Percentiles rank a stretch among this genome's conserved stretches.
Evolutionary conservation across 1,140 invertebrate species (phyloP).

Genomic region (Eubasilissa regina): DNA sequence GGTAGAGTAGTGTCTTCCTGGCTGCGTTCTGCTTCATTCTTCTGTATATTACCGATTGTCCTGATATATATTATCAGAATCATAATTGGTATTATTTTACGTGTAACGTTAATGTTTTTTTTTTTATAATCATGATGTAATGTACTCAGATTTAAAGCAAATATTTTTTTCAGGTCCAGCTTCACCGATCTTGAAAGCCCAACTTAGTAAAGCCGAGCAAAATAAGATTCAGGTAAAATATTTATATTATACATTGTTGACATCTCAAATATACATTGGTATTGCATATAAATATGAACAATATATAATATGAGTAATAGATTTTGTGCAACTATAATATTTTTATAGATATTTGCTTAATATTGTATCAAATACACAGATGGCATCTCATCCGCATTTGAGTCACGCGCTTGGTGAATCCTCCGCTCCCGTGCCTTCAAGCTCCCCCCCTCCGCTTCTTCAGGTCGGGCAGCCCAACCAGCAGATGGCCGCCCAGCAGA

Average conservation of each 20-base stretch:
- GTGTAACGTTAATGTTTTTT: too few relatives aligned
- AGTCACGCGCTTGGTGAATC: conserved; percentile 37
- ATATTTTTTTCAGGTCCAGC: conserved; percentile 64
- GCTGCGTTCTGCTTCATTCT: too few relatives aligned
- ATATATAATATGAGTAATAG: too few relatives aligned
- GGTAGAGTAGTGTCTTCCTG: too few relatives aligned
- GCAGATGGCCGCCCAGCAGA: not conserved
- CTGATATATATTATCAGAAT: too few relatives aligned
- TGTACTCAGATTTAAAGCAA: too few relatives aligned
- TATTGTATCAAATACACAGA: not conserved
- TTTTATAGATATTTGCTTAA: too few relatives aligned
- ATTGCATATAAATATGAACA: not conserved
- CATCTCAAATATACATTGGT: not conserved
- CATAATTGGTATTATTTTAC: too few relatives aligned
- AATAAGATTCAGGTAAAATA: conserved; percentile 61
- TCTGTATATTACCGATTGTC: too few relatives aligned
- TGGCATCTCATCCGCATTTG: conserved; percentile 49
- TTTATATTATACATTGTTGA: conserved; percentile 60
- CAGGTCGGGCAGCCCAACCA: conserved; percentile 58
- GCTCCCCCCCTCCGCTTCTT: conserved; percentile 59
- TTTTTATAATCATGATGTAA: too few relatives aligned
- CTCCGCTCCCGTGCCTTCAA: not conserved
- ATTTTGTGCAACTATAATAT: too few relatives aligned
- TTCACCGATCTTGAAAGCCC: conserved; percentile 70
- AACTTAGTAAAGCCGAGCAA: conserved; percentile 62